Evolutionary conservation across 2,888 invertebrate genomes (phyloP).

Genomic region (Alloplasta piceator): DNA sequence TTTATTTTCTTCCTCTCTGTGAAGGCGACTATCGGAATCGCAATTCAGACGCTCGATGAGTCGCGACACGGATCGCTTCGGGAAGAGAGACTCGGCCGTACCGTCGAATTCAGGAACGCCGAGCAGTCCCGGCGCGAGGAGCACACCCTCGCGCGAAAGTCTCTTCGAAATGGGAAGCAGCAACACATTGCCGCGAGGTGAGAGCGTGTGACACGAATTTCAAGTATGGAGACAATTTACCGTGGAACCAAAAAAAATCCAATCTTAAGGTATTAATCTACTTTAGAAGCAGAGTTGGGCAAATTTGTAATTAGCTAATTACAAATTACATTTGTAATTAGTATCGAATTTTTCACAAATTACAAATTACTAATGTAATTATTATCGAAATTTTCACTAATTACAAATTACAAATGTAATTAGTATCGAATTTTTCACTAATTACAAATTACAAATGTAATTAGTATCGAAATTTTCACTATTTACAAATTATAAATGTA

Average conservation of each 20-base stretch:
- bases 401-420: too few relatives aligned
- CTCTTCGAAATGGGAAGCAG: constrained; percentile 79
- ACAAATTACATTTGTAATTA: too few relatives aligned
- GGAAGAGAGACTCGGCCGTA: constrained; percentile 75
- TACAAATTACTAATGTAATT: too few relatives aligned
- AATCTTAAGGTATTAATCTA: too few relatives aligned
- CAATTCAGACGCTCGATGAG: constrained; percentile 79
- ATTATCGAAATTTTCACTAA: too few relatives aligned
- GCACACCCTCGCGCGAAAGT: constrained; percentile 77
- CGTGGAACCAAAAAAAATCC: constrained; percentile 68
- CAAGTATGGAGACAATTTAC: constrained; percentile 67
- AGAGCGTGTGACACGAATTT: constrained; percentile 72
- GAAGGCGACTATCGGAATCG: constrained; percentile 80
- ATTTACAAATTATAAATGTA: too few relatives aligned
- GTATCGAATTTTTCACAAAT: too few relatives aligned
- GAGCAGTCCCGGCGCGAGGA: constrained; percentile 74
- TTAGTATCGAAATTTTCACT: too few relatives aligned
- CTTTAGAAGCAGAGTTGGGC: too few relatives aligned
- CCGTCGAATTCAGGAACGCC: constrained; percentile 74
- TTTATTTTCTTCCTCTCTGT: constrained; percentile 16
- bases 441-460: too few relatives aligned
- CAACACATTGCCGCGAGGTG: constrained; percentile 81
- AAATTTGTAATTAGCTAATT: too few relatives aligned
- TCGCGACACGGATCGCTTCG: constrained; percentile 78
- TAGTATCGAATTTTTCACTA: too few relatives aligned